phyloP scores from a whole-genome alignment of 2,888 invertebrate genomes.

The Argyresthia albistria region DNA sequence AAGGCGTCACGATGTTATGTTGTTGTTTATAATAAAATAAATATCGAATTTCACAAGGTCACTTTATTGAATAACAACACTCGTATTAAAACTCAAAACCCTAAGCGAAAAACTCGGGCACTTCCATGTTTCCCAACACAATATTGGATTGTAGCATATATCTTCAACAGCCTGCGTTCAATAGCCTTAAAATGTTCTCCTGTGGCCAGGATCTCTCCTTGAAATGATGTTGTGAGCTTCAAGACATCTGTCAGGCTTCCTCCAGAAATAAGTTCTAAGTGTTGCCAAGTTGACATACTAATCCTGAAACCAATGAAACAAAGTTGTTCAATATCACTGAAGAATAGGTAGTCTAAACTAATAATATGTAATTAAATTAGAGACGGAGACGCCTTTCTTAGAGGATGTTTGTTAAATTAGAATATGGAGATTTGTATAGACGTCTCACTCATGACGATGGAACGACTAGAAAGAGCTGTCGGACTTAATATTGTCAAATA shows the following conservation, averaged over 20 bases:
- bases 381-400: too few species aligned
- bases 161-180: conserved; percentile 80
- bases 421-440: too few species aligned
- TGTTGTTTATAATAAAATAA: not conserved
- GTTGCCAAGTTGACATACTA: conserved; percentile 79
- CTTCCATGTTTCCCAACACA: conserved; percentile 77
- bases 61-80: not conserved
- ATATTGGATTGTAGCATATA: conserved; percentile 84
- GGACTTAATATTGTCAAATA: too few species aligned
- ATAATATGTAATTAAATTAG: too few species aligned
- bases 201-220: conserved; percentile 74
- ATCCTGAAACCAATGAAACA: conserved; percentile 61
- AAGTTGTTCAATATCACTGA: too few species aligned
- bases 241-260: conserved; percentile 76
- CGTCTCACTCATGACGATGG: too few species aligned
- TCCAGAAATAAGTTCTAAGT: conserved; percentile 79
- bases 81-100: too few species aligned
- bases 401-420: too few species aligned
- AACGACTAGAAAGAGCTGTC: too few species aligned
- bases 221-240: conserved; percentile 66
- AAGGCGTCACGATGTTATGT: not conserved
- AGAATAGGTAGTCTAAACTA: too few species aligned
- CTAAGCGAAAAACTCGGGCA: conserved; percentile 45
- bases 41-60: not conserved
- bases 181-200: conserved; percentile 82